Base-by-base conservation (phyloP, 2,888 invertebrate genomes). In the Pyrocoelia pectoralis region DNA sequence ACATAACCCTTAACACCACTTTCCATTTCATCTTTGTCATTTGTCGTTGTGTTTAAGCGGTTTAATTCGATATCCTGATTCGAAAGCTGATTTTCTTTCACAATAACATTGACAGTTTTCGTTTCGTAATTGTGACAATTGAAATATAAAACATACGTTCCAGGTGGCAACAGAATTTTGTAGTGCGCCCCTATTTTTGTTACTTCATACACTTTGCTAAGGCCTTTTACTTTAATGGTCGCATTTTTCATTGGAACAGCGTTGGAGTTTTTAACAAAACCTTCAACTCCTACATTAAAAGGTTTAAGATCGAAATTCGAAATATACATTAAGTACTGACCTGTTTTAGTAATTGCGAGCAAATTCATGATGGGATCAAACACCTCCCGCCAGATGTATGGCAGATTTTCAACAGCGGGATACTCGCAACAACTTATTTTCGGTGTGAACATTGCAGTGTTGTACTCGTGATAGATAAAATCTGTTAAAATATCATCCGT, bases 381-480 rank as follows among this genome's bases (percentile, higher is more conserved):
- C 73, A 89, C 88, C 62, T 88, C 86, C 69, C 88, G 85, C 93
- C 93, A 94, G 6, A 91, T 85, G 67, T 84, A 84, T 0, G 88
- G 89, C n/a, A 94, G 84, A 49, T 87, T 84, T 0, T 76, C 80
- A n/a, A 87, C 84, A 0, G 79, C 74, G 0, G 95, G 95, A 86
- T 92, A 93, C 71, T 91, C 91, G 76, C 95, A 95, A 74, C 95
- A 95, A 56, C 89, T 89, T 18, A 95, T 79, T 13, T 92, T 90
- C 2, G 89, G 85, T 0, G 91, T 88, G 51, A 91, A 83, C 76
- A 92, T 83, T 0, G 92, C 89, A 1, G 87, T 84, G 54, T 86
- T 83, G 71, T 86, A 90, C 72, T 87, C 84, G 19, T 87, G 85
- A 67, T 85, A 86, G 12, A 93, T 76, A 55, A 85, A 80, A 77